A percentile compares a stretch with the other conserved stretches of the same genome.
Evolutionary conservation across 2,113 vertebrate species (phyloP).

Genomic region (Serinus canaria): DNA sequence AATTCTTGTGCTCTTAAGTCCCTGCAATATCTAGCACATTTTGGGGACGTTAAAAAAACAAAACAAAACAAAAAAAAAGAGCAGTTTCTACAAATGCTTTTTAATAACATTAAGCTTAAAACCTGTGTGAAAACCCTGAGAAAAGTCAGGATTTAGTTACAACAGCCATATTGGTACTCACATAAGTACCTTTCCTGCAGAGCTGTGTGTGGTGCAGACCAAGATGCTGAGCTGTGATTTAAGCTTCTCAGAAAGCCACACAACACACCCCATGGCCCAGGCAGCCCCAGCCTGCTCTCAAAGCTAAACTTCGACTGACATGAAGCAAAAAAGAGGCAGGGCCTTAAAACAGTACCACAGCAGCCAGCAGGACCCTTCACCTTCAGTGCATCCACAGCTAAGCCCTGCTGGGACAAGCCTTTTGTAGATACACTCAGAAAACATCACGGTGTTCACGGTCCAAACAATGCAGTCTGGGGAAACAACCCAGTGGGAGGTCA

Average conservation of each 20-base stretch:
- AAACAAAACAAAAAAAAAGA: not conserved
- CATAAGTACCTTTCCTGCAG: not conserved
- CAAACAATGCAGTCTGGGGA: not conserved
- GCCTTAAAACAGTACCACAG: not conserved
- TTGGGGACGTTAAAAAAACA: not conserved
- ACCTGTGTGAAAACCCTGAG: not conserved
- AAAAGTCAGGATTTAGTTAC: not conserved
- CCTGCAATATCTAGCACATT: not conserved
- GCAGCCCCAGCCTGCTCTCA: not conserved
- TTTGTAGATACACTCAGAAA: fast-evolving
- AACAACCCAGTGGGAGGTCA: not conserved
- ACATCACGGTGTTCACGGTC: not conserved
- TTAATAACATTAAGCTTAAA: not conserved
- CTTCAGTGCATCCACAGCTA: fast-evolving
- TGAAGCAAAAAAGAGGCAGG: not conserved
- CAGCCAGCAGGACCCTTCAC: not conserved
- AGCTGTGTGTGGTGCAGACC: not conserved
- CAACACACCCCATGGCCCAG: fast-evolving
- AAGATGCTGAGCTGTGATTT: not conserved
- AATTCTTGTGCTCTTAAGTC: not conserved
- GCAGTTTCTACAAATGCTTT: not conserved
- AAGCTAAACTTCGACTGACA: not conserved
- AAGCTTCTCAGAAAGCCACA: not conserved
- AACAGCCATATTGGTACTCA: not conserved
- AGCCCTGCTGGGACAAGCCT: not conserved